phyloP scores from a whole-genome alignment of 2,113 vertebrate genomes.

The Oostethus manadensis region DNA sequence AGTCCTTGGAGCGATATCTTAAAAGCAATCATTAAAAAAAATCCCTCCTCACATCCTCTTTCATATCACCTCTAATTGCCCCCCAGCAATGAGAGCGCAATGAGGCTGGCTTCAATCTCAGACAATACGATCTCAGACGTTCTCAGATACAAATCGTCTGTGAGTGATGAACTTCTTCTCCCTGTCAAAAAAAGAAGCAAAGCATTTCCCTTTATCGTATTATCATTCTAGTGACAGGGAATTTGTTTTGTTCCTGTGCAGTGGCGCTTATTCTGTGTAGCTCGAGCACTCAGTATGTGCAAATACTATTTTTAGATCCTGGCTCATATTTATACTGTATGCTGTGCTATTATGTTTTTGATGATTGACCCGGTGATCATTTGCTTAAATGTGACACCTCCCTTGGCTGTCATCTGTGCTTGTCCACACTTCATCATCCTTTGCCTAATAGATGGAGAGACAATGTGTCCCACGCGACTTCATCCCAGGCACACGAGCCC shows the following conservation, averaged over 20 bases:
- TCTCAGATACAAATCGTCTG: slow-evolving; percentile 17
- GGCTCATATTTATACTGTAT: slow-evolving; percentile 15
- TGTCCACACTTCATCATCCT: slow-evolving; percentile 42
- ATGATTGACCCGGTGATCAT: slow-evolving; percentile 8
- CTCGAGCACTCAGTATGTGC: slow-evolving; percentile 1
- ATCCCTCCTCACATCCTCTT: slow-evolving; percentile 11
- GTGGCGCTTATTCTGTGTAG: slow-evolving; percentile 20
- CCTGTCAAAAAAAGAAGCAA: slow-evolving; percentile 2
- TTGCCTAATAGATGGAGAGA: slow-evolving; percentile 54
- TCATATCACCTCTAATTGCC: slow-evolving; percentile 38
- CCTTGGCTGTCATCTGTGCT: slow-evolving; percentile 18
- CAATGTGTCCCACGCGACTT: slow-evolving; percentile 52
- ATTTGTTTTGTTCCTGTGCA: slow-evolving; percentile 5
- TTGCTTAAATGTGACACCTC: slow-evolving; percentile 16
- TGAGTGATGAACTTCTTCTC: slow-evolving; percentile 10
- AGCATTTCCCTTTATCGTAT: slow-evolving; percentile 6
- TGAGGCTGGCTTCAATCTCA: slow-evolving; percentile 32
- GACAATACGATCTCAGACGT: slow-evolving; percentile 35
- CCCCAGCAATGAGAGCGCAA: slow-evolving; percentile 14
- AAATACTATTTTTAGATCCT: slow-evolving; percentile 31
- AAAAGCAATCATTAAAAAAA: slow-evolving; percentile 22
- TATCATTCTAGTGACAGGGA: not conserved
- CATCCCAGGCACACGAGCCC: slow-evolving; percentile 32
- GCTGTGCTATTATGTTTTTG: slow-evolving; percentile 19
- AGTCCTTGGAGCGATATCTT: slow-evolving; percentile 12